Base-by-base conservation (phyloP, 2,113 vertebrate species). In the Saccopteryx leptura region DNA sequence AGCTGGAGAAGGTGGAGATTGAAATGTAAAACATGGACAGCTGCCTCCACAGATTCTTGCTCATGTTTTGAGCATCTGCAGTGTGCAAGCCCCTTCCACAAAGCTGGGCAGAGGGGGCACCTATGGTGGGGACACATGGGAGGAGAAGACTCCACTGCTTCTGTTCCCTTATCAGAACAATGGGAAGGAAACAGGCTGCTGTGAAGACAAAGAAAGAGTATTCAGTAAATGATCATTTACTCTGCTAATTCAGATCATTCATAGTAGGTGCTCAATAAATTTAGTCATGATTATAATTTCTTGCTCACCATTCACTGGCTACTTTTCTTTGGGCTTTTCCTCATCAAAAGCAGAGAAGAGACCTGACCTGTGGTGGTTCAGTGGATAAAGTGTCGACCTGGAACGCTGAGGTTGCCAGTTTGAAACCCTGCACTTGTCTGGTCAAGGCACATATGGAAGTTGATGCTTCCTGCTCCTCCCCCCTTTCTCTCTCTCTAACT, bases 71-170 rank as follows among this genome's bases (percentile, higher is more conserved):
- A 63, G 11, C 31, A 9, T 13, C 46, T 31, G 21, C 50, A 18
- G 13, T 2, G 0, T 69, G 7, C 26, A 1, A 2, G 24, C 9
- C 5, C 2, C 13, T 58, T 56, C 46, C 2, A 3, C 1, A 4
- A 21, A 52, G 26, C 50, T 18, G 7, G 33, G 24, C 2, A 12
- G 71, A 23, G 19, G 23, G 4, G 12, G 23, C 5, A 12, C 68
- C 31, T 24, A 9, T 9, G 17, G 17, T 21, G 39, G 60, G 19
- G n/a, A 88, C 21, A 48, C 23, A 3, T 4, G 4, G 9, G 18
- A 9, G 6, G 15, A 13, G 2, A 33, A 11, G 60, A 21, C 58
- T 21, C 15, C 24, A 24, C 15, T 11, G 5, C 60, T 18, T 26
- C 56, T 50, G n/a, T 39, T 15, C 66, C 65, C 24, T 81, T 9